These are phyloP conservation scores for Menidia beryllina DNA, from an alignment of 2,113 vertebrate genomes.

Conservation along the genomic window DNA sequence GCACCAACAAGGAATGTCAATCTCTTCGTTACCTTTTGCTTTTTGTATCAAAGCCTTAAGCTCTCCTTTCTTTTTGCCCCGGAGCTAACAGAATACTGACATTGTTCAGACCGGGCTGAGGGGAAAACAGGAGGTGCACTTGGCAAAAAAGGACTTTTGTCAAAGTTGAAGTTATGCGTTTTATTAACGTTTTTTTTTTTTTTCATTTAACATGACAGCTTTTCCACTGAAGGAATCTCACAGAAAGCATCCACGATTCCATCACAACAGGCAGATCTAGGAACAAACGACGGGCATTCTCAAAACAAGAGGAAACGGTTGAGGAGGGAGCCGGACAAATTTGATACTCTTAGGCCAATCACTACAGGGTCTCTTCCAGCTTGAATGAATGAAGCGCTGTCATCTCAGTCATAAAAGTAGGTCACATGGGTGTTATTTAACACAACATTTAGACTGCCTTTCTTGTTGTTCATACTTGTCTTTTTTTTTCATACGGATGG, in stretches of 20 bases:
- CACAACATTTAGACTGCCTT: constrained; percentile 14
- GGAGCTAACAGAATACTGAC: constrained; percentile 75
- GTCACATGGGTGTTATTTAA: constrained; percentile 66
- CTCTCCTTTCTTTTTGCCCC: constrained; percentile 62
- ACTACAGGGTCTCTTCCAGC: constrained; percentile 55
- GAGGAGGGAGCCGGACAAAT: constrained; percentile 59
- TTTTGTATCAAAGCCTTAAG: constrained; percentile 67
- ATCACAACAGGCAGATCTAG: constrained; percentile 28
- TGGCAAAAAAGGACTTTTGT: constrained; percentile 57
- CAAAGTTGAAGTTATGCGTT: constrained; percentile 63
- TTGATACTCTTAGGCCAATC: constrained; percentile 53
- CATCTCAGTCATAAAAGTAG: constrained; percentile 54
- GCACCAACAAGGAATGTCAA: constrained; percentile 68
- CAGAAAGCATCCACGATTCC: constrained; percentile 42
- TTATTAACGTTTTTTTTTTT: constrained; percentile 56
- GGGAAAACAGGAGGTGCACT: constrained; percentile 59
- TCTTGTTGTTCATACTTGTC: constrained; percentile 21
- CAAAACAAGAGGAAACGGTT: constrained; percentile 54
- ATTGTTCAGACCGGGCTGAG: constrained; percentile 70
- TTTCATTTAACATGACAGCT: constrained; percentile 68
- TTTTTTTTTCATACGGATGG: constrained; percentile 15
- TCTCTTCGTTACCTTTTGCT: constrained; percentile 76
- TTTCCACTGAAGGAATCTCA: constrained; percentile 49
- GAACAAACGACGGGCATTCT: constrained; percentile 59
- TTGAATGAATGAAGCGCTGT: constrained; percentile 63